These are phyloP conservation scores for Gymnogyps californianus DNA, from an alignment of 2,113 vertebrate genomes.

Conservation along the genomic window DNA sequence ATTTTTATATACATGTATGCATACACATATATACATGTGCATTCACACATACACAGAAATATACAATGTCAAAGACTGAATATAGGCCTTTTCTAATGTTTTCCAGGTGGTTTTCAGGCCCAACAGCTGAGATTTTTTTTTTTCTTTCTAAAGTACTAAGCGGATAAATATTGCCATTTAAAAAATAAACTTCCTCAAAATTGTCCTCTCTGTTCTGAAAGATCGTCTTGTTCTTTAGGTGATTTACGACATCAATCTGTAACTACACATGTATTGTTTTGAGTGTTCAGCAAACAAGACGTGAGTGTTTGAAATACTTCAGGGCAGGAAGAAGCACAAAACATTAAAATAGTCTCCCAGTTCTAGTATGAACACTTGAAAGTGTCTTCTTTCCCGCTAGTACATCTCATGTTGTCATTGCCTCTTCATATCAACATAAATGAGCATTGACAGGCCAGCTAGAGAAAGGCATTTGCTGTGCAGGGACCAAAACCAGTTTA, in stretches of 20 bases:
- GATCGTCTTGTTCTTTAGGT: conserved; percentile 45
- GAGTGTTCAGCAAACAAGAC: conserved; percentile 66
- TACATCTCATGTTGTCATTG: neutral
- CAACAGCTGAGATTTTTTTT: neutral
- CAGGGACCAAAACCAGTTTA: neutral
- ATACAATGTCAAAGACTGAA: neutral
- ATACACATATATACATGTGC: neutral
- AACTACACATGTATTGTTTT: conserved; percentile 1
- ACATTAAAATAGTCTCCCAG: neutral
- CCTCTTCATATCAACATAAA: neutral
- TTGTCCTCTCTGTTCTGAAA: conserved; percentile 53
- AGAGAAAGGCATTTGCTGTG: neutral
- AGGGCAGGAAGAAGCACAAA: conserved; percentile 15
- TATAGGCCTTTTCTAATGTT: neutral
- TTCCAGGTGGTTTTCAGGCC: neutral
- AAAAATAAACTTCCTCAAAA: conserved; percentile 64
- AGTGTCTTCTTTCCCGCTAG: neutral
- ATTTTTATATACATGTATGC: neutral
- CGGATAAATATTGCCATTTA: conserved; percentile 27
- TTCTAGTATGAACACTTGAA: neutral
- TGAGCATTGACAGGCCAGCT: neutral
- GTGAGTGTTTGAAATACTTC: conserved; percentile 49
- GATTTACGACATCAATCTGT: conserved; percentile 52
- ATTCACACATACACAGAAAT: neutral
- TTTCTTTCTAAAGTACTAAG: neutral